phyloP scores from a whole-genome alignment of 1,140 invertebrate species.

The Euborellia annulipes region DNA sequence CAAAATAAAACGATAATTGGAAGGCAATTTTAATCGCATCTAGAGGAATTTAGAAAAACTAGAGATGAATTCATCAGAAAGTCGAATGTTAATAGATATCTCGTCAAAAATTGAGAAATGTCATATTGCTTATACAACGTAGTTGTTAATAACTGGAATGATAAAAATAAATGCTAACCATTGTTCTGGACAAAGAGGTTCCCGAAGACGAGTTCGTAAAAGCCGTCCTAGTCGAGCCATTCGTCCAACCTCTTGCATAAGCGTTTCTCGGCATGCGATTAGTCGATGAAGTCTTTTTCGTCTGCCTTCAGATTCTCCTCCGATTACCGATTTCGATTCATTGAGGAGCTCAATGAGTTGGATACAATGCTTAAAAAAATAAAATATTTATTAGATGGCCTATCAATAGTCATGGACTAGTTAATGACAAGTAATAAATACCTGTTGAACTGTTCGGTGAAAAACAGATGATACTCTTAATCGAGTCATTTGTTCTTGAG shows the following conservation, averaged over 20 bases:
- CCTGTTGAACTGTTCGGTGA: constrained; percentile 54
- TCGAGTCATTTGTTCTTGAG: constrained; percentile 60
- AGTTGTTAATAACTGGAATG: neutral
- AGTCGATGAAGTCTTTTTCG: constrained; percentile 23
- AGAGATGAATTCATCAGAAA: too few relatives aligned
- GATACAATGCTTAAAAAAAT: constrained; percentile 42
- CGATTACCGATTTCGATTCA: constrained; percentile 28
- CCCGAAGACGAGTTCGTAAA: constrained; percentile 46
- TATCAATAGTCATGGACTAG: too few relatives aligned
- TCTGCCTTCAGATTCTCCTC: constrained; percentile 17
- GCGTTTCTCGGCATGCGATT: constrained; percentile 42
- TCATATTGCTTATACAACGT: constrained; percentile 1
- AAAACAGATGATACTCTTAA: constrained; percentile 59
- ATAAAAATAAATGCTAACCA: constrained; percentile 19
- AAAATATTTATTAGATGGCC: too few relatives aligned
- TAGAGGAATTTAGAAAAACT: too few relatives aligned
- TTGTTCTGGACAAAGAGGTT: constrained; percentile 34
- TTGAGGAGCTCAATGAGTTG: constrained; percentile 38
- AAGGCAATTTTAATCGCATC: too few relatives aligned
- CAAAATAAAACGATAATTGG: too few relatives aligned
- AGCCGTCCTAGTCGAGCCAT: constrained; percentile 53
- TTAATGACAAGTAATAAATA: too few relatives aligned
- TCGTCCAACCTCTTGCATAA: constrained; percentile 54
- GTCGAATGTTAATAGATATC: too few relatives aligned
- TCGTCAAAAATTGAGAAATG: too few relatives aligned